Conservation (phyloP, 2,888 invertebrate species). For the Agonopterix subpropinquella region DNA sequence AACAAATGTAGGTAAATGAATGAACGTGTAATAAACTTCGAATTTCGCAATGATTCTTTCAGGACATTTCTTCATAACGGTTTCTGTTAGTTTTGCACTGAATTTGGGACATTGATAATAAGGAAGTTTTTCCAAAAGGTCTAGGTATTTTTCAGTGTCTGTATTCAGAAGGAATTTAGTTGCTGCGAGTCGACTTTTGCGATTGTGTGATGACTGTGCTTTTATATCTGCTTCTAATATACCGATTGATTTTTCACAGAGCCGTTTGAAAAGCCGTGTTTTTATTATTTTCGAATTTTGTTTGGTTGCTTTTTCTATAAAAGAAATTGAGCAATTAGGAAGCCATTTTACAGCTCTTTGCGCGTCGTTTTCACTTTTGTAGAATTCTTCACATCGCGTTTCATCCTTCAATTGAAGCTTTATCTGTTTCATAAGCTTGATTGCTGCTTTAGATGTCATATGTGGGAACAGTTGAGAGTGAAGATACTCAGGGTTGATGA, state of each 20-base stretch:
- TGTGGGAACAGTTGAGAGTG: slow-evolving; percentile 34
- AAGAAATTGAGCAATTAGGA: slow-evolving; percentile 40
- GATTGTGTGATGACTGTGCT: neutral
- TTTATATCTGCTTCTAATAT: slow-evolving; percentile 24
- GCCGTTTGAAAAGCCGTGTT: slow-evolving; percentile 26
- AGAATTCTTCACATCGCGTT: slow-evolving; percentile 43
- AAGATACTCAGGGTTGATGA: slow-evolving; percentile 50
- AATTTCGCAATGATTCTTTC: slow-evolving; percentile 37
- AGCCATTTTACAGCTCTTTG: slow-evolving; percentile 44
- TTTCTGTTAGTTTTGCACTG: slow-evolving; percentile 34
- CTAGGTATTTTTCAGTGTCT: slow-evolving; percentile 34
- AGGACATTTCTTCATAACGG: slow-evolving; percentile 41
- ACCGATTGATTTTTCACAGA: slow-evolving; percentile 35
- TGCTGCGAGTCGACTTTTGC: slow-evolving; percentile 9
- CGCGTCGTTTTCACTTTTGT: slow-evolving; percentile 24
- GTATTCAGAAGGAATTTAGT: slow-evolving; percentile 23
- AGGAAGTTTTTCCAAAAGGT: slow-evolving; percentile 25
- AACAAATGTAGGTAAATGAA: slow-evolving; percentile 42
- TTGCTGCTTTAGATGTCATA: slow-evolving; percentile 44
- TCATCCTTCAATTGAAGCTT: slow-evolving; percentile 40
- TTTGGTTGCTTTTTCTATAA: slow-evolving; percentile 33
- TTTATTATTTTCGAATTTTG: slow-evolving; percentile 12
- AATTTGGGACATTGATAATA: slow-evolving; percentile 20
- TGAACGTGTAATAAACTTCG: slow-evolving; percentile 24
- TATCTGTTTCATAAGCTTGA: slow-evolving; percentile 40